These are phyloP conservation scores for Helostoma temminkii DNA, from an alignment of 2,797 vertebrate species.

Conservation along the genomic window DNA sequence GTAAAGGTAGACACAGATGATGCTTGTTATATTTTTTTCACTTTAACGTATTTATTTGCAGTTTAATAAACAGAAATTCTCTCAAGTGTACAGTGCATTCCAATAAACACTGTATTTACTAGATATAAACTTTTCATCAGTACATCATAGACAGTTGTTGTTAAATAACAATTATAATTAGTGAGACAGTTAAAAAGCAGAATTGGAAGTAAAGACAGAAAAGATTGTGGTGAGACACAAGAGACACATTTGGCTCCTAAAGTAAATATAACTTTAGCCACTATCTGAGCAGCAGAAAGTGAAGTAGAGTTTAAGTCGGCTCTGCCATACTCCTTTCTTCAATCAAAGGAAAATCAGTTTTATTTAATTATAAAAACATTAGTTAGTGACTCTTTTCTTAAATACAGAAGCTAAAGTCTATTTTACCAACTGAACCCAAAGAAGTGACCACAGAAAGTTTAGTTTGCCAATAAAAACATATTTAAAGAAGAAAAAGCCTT, in stretches of 20 bases:
- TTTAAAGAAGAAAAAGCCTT: conserved; percentile 4
- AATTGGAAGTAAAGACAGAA: background rate
- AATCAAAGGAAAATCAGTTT: conserved; percentile 10
- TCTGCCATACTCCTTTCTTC: conserved; percentile 22
- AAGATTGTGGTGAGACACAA: background rate
- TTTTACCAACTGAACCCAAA: background rate
- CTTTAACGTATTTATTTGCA: too few species aligned
- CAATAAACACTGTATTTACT: too few species aligned
- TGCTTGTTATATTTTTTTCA: too few species aligned
- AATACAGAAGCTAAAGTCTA: background rate
- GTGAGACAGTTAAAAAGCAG: background rate
- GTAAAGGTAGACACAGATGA: too few species aligned
- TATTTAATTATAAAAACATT: conserved; percentile 3
- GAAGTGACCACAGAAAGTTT: background rate
- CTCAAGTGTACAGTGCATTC: background rate
- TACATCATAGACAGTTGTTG: background rate
- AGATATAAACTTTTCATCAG: background rate
- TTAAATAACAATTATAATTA: conserved; percentile 1
- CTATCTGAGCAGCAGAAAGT: conserved; percentile 1
- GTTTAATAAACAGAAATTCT: too few species aligned
- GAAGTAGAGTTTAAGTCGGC: background rate
- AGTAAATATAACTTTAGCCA: conserved; percentile 8
- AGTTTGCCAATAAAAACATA: conserved; percentile 24
- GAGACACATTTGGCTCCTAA: conserved; percentile 11
- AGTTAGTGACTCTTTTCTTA: conserved; percentile 9